Base-by-base conservation (phyloP, 92 coral and sea anemone species). In the Isaurus tuberculatus region DNA sequence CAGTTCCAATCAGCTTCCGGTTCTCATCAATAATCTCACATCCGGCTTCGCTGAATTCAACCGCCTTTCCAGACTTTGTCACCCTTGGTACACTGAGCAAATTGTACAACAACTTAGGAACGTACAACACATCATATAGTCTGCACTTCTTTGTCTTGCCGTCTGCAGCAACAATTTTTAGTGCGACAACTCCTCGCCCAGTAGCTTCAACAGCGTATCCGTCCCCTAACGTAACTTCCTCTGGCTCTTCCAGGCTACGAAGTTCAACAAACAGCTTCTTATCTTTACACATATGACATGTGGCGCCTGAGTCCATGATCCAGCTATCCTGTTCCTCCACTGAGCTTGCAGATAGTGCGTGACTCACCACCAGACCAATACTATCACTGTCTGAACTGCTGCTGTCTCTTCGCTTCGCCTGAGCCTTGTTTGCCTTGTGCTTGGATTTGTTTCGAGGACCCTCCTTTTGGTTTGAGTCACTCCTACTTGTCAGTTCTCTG, bases 251-350 rank as follows among this genome's bases (percentile, higher is more conserved):
- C 55, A 87, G 40, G 65, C 73, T 78, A 36, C 23, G 2, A 55
- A 87, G 31, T 40, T 90, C 51, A 31, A 68, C 91, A 72, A 81
- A 80, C 87, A 86, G 70, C 67, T 74, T 74, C 27, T 25, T 57
- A 36, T 90, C 81, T 73, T 83, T 77, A 48, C 88, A 83, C 88
- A 87, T 83, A 72, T 90, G 93, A 36, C 88, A 90, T 20, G 88
- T 90, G 51, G 91, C 91, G 63, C 83, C 86, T n/a, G 90, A 90
- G 67, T 90, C 93, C 17, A 65, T n/a, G 23, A 65, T 28, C 34
- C 70, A 65, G 0, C 40, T 80, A 80, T 16, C 44, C 81, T 89
- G 72, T 36, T 33, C 26, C 51, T 14, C 73, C 29, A 5, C n/a
- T 34, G 14, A 33, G 25, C 22, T 31, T 42, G 46, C 16, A 11